Conservation (phyloP, 2,113 vertebrate genomes). For the Hystrix cristata region DNA sequence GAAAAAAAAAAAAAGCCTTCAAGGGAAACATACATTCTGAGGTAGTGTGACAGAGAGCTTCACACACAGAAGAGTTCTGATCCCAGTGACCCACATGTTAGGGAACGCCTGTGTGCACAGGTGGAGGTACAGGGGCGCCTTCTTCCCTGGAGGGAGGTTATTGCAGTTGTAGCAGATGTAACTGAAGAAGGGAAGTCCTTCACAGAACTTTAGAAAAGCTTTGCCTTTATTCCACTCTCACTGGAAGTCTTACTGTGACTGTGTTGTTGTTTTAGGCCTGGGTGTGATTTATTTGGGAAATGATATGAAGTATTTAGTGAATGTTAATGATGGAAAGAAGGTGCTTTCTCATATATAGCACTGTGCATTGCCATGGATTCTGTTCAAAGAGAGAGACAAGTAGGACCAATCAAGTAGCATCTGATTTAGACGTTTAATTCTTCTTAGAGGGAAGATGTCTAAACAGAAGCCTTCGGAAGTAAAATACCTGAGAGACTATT, state of each 20-base stretch:
- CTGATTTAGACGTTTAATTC: background rate
- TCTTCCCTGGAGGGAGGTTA: background rate
- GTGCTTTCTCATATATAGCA: background rate
- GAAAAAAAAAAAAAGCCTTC: background rate
- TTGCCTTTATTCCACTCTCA: background rate
- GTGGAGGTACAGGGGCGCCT: background rate
- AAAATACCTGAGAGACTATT: background rate
- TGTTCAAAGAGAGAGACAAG: background rate
- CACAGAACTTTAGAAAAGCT: background rate
- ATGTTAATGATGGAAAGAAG: conserved; percentile 22
- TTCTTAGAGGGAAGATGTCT: background rate
- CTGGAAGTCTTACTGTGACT: background rate
- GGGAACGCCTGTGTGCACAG: background rate
- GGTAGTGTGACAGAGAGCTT: background rate
- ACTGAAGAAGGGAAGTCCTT: background rate
- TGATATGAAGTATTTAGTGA: background rate
- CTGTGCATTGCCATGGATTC: background rate
- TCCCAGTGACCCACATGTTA: background rate
- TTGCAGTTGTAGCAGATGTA: background rate
- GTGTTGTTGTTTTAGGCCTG: background rate
- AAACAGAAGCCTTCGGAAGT: background rate
- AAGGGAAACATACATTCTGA: background rate
- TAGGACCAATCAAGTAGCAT: background rate
- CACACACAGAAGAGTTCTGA: background rate
- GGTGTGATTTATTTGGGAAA: background rate